A percentile compares a stretch with the other conserved stretches of the same genome.
Evolutionary conservation across 2,888 invertebrate species (phyloP).

Genomic region (Acleris literana): DNA sequence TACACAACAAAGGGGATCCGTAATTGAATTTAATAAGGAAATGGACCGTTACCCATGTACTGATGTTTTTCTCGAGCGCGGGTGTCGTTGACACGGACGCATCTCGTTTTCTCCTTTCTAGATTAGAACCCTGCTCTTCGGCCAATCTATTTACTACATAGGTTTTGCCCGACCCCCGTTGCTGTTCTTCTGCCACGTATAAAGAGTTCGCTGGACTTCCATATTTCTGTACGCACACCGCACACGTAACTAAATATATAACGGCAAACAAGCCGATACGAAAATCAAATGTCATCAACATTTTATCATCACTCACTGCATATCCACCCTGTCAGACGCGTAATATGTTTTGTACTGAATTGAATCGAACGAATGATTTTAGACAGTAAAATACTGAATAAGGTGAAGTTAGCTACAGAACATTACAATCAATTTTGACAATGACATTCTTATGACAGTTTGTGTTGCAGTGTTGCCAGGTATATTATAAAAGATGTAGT

Average conservation of each 20-base stretch:
- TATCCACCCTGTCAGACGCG: conserved; percentile 26
- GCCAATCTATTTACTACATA: conserved; percentile 62
- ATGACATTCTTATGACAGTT: conserved; percentile 16
- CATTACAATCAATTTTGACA: conserved; percentile 29
- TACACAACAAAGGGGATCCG: conserved; percentile 57
- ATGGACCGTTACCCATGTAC: conserved; percentile 75
- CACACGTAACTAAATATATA: conserved; percentile 61
- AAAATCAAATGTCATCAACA: conserved; percentile 69
- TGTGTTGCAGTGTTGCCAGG: conserved; percentile 10
- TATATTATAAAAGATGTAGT: too few relatives aligned
- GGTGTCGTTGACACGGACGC: conserved; percentile 57
- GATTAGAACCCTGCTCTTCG: conserved; percentile 47
- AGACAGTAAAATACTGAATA: conserved; percentile 20
- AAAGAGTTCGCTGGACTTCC: conserved; percentile 59
- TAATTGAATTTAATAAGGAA: conserved; percentile 61
- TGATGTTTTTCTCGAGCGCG: conserved; percentile 67
- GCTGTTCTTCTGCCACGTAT: conserved; percentile 65
- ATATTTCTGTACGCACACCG: conserved; percentile 57
- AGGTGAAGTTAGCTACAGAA: conserved; percentile 25
- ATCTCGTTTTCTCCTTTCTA: conserved; percentile 71
- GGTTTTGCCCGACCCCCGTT: conserved; percentile 51
- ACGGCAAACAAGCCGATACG: conserved; percentile 59
- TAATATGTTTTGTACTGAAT: conserved; percentile 32
- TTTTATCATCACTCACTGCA: conserved; percentile 73
- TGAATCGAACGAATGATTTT: conserved; percentile 6